Percentiles rank a stretch among this genome's conserved stretches.
phyloP scores from a whole-genome alignment of 2,113 vertebrate genomes.

The Hyaena hyaena region DNA sequence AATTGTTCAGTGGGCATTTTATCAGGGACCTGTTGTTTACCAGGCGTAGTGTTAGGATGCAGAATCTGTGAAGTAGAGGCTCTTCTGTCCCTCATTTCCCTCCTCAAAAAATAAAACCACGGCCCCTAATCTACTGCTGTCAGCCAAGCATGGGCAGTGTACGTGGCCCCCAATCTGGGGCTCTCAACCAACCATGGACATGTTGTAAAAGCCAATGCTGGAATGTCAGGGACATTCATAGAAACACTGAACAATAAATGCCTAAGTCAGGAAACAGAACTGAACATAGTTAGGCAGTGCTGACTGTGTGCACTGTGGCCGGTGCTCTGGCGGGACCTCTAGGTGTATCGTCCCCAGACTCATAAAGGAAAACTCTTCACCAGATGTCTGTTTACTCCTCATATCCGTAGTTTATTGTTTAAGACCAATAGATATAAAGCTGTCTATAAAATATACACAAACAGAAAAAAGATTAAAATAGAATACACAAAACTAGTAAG shows the following conservation, averaged over 20 bases:
- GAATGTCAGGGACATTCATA: neutral
- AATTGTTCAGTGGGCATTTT: neutral
- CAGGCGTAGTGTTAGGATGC: neutral
- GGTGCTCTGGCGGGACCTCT: neutral
- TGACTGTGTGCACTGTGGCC: neutral
- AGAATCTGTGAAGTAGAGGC: neutral
- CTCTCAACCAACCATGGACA: neutral
- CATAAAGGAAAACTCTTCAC: neutral
- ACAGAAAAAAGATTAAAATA: neutral
- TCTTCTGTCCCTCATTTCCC: neutral
- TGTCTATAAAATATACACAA: neutral
- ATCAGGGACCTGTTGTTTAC: neutral
- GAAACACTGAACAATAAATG: neutral
- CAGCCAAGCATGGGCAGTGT: neutral
- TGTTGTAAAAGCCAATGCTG: slow-evolving; percentile 18
- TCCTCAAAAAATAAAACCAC: neutral
- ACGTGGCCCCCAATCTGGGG: neutral
- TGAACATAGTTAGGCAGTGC: neutral
- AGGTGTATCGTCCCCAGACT: neutral
- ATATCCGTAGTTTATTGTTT: neutral
- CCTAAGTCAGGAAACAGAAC: neutral
- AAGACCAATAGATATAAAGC: neutral
- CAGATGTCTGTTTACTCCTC: neutral
- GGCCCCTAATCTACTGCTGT: neutral
- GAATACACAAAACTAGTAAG: neutral